Evolutionary conservation across 2,888 invertebrate genomes (phyloP).

Genomic region (Saturnia japonica): DNA sequence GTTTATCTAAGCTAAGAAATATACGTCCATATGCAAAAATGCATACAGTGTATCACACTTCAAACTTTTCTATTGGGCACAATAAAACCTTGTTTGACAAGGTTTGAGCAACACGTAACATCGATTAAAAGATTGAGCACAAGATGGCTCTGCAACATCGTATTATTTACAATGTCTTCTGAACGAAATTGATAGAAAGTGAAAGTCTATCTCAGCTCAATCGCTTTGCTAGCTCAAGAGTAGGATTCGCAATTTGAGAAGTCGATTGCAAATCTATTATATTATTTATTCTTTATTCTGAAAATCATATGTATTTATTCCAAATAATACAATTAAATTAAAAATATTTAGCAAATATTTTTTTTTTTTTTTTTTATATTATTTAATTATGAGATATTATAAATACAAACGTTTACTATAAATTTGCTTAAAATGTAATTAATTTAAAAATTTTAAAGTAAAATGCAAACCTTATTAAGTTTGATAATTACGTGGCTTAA

Average conservation of each 20-base stretch:
- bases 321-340: neutral
- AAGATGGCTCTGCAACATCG: conserved; percentile 9
- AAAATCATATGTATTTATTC: neutral
- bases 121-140: conserved; percentile 11
- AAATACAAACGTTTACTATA: too few species aligned
- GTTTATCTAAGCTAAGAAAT: neutral
- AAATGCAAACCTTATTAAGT: neutral
- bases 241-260: neutral
- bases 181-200: conserved; percentile 16
- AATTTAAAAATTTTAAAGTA: neutral
- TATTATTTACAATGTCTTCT: conserved; percentile 16
- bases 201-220: conserved; percentile 12
- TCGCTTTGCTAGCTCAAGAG: neutral
- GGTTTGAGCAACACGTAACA: neutral
- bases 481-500: neutral
- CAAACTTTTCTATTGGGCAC: neutral
- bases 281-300: neutral
- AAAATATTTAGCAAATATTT: neutral
- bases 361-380: neutral
- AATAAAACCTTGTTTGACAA: conserved; percentile 4
- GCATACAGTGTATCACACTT: neutral
- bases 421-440: neutral
- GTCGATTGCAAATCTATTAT: neutral
- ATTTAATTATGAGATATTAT: neutral
- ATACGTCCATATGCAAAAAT: neutral